These are phyloP conservation scores for Elephantulus edwardii DNA, from an alignment of 2,113 vertebrate species.

Conservation along the genomic window DNA sequence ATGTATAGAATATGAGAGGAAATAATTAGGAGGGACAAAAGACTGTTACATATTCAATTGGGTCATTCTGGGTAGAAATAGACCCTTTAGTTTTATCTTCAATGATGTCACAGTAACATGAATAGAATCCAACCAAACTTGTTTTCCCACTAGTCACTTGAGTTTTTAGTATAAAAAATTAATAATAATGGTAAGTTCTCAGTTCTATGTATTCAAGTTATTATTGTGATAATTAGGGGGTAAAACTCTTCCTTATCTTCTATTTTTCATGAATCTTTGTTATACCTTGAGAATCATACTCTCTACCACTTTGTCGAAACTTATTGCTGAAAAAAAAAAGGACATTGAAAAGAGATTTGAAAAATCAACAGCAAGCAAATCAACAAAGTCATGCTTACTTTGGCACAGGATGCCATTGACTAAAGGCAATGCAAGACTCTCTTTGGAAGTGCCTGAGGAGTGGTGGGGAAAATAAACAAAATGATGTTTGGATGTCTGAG, in stretches of 20 bases:
- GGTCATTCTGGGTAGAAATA: neutral
- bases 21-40: too few relatives aligned
- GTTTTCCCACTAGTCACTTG: constrained; percentile 14
- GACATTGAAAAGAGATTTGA: constrained; percentile 56
- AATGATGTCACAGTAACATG: neutral
- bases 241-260: constrained; percentile 5
- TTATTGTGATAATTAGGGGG: constrained; percentile 31
- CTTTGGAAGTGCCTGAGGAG: neutral
- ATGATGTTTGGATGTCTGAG: constrained; percentile 12
- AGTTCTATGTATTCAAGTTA: constrained; percentile 31
- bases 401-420: constrained; percentile 9
- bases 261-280: constrained; percentile 22
- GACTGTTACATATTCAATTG: neutral
- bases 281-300: constrained; percentile 22
- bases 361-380: constrained; percentile 53
- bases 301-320: neutral
- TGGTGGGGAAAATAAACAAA: neutral
- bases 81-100: neutral
- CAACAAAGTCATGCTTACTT: constrained; percentile 18
- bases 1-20: too few relatives aligned
- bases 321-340: constrained; percentile 61
- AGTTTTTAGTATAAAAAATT: constrained; percentile 39
- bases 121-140: neutral
- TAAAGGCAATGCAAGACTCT: neutral
- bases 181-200: constrained; percentile 6